Evolutionary conservation across 2,113 vertebrate species (phyloP).

Genomic region (Rhadina sibilatrix): DNA sequence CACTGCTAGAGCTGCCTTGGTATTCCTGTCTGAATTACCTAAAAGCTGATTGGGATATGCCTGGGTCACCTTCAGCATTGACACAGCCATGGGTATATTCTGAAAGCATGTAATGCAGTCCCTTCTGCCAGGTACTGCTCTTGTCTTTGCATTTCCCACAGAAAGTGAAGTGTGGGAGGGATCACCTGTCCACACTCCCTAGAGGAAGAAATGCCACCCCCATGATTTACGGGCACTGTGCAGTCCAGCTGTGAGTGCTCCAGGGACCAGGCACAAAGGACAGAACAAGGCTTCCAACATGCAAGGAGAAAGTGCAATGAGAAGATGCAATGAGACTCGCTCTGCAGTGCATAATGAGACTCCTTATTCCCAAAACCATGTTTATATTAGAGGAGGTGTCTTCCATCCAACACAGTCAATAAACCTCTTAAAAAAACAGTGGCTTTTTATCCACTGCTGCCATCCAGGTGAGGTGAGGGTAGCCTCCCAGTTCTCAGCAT

Average conservation of each 20-base stretch:
- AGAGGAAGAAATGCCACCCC: not conserved
- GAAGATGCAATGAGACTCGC: too few species aligned
- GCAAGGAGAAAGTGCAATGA: not conserved
- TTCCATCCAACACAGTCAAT: not conserved
- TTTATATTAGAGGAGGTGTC: not conserved
- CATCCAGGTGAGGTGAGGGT: not conserved
- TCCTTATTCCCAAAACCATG: not conserved
- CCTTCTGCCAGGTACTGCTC: not conserved
- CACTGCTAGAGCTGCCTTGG: not conserved
- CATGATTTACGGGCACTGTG: not conserved
- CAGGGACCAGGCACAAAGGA: not conserved
- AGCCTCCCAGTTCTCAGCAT: not conserved
- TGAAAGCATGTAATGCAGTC: not conserved
- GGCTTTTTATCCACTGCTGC: not conserved
- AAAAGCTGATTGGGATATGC: not conserved
- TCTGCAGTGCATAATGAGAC: too few species aligned
- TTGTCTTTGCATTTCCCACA: not conserved
- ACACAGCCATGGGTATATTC: not conserved
- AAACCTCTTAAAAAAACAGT: not conserved
- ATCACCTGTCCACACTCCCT: not conserved
- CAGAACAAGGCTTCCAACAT: not conserved
- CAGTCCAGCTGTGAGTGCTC: not conserved
- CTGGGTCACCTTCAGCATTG: not conserved
- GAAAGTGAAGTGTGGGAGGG: not conserved
- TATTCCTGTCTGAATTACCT: not conserved